Evolutionary conservation across 2,888 invertebrate genomes (phyloP), one percentile per base, ranked within the genome.

Genomic region (Eurois occulta): DNA sequence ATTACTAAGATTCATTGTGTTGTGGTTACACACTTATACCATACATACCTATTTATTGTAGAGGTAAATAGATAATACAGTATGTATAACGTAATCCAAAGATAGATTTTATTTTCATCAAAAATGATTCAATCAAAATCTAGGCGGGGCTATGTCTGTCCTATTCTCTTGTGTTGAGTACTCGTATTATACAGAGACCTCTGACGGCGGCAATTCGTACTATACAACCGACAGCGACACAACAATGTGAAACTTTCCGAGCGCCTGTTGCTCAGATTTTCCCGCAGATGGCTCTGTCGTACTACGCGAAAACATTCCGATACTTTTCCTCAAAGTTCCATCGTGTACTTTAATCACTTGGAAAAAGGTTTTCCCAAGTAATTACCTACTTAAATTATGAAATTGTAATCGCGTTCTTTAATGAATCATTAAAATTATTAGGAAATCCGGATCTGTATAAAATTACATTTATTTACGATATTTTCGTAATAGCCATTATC

Each of bases 281-380:
- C 81, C 87, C 71, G 81, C 84, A 91, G 91, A 91, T 91, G 91
- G 86, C 91, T 78, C 86, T 88, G 43, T 11, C 62, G 38, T 28
- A 48, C 66, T 43, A 13, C 32, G 8, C 38, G 21, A 41, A 66
- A 48, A 71, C 75, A 65, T 35, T 66, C 82, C 41, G 35, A 18
- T 35, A 38, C n/a, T 66, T 69, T 76, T 82, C 41, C 43, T 35
- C 28, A 60, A 75, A 32, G 35, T 66, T 73, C 18, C 8, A 21
- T 11, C 11, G 5, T 35, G 35, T 62, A 62, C 48, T 35, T 70
- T 55, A 71, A 58, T 73, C 35, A 48, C 35, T 67, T 71, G 28
- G 18, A 52, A 71, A 74, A 75, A 11, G n/a, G 11, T 75, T 79
- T 62, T 67, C n/a, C 52, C 38, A 46, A 52, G 38, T 58, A 58